Evolutionary conservation across 2,888 invertebrate genomes (phyloP).

Genomic region (Pediacus dermestoides): DNA sequence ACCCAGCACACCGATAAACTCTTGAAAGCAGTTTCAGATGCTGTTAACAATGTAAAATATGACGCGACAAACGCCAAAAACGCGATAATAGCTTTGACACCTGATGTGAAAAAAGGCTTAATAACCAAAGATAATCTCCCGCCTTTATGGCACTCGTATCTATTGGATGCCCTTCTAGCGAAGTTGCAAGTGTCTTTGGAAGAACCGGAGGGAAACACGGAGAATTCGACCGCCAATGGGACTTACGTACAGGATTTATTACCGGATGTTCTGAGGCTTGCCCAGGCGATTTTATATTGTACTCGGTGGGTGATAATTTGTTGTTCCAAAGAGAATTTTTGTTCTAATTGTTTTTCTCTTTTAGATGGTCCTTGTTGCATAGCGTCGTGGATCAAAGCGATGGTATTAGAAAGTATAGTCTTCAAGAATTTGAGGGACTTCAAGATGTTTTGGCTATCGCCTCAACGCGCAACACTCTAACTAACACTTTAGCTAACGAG

Average conservation of each 20-base stretch:
- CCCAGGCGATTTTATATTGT: slow-evolving; percentile 63
- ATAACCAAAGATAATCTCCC: slow-evolving; percentile 55
- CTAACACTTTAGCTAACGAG: slow-evolving; percentile 50
- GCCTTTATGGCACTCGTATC: slow-evolving; percentile 68
- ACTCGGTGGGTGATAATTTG: slow-evolving; percentile 55
- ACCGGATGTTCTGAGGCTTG: slow-evolving; percentile 62
- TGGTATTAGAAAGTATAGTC: slow-evolving; percentile 48
- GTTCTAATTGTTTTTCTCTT: too few species aligned
- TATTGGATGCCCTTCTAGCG: slow-evolving; percentile 73
- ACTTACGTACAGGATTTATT: slow-evolving; percentile 58
- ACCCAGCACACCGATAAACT: slow-evolving; percentile 74
- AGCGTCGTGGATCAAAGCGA: slow-evolving; percentile 44
- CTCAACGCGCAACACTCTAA: slow-evolving; percentile 44
- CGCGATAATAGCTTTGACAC: slow-evolving; percentile 55
- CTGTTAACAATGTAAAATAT: slow-evolving; percentile 62
- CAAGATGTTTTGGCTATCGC: slow-evolving; percentile 51
- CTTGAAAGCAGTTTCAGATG: slow-evolving; percentile 67
- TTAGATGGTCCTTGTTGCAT: slow-evolving; percentile 44
- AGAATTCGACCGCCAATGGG: slow-evolving; percentile 37
- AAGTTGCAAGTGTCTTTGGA: slow-evolving; percentile 66
- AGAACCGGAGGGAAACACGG: slow-evolving; percentile 48
- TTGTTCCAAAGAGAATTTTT: too few species aligned
- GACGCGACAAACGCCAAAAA: slow-evolving; percentile 61
- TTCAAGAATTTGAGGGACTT: slow-evolving; percentile 49
- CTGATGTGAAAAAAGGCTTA: slow-evolving; percentile 50